Base-by-base conservation (phyloP, 1,140 invertebrate genomes). In the Calliopsis andreniformis region DNA sequence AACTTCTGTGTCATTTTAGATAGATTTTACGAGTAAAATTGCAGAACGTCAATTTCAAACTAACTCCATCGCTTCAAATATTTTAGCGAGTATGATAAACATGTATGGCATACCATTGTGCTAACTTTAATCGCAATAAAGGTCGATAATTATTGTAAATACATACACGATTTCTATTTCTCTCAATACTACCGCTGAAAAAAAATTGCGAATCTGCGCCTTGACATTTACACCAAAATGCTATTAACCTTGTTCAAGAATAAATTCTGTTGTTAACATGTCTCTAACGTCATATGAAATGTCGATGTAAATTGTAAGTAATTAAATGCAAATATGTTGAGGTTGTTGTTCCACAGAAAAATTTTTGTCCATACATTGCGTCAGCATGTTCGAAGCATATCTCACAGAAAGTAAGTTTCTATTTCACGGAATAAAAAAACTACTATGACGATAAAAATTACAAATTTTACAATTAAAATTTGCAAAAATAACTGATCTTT, bases 241-340 rank as follows among this genome's bases (percentile, higher is more conserved):
- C 28, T 45, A 55, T 14, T 20, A 6, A 39, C 10, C 3, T n/a
- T 0, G 14, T 35, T 2, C 35, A n/a, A 43, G 39, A 47, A 6
- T 14, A 75, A 47, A 28, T 23, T 42, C 8, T 28, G 23, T n/a
- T n/a, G n/a, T n/a, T n/a, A n/a, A n/a, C n/a, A n/a, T n/a, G n/a
- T n/a, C n/a, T n/a, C n/a, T n/a, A n/a, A n/a, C n/a, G n/a, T n/a
- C n/a, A n/a, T n/a, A n/a, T n/a, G n/a, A n/a, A n/a, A n/a, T n/a
- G n/a, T n/a, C n/a, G n/a, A n/a, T n/a, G 7, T 39, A 75, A 75
- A 75, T 75, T 55, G 10, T 39, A n/a, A 5, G 49, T 66, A 25
- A 45, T 16, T 5, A 3, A 10, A 55, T 59, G 1, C 7, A 73
- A 66, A 18, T 20, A 75, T 75, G 42, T 58, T 45, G 30, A 67